Conservation (phyloP, 23 tunicate species). For the Phallusia fumigata region DNA sequence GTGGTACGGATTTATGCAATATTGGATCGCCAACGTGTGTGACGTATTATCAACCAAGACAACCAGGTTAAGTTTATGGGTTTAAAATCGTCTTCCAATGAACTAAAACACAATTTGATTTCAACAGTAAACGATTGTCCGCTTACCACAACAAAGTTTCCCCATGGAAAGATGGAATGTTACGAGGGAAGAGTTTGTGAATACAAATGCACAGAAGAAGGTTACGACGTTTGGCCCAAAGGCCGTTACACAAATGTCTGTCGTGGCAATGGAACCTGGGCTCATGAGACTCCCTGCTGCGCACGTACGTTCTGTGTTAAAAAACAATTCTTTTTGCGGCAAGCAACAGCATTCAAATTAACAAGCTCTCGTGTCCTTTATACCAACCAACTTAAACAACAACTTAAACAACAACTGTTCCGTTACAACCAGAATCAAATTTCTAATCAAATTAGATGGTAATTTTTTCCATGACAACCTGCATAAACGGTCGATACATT, state of each 20-base stretch:
- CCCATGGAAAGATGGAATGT: neutral
- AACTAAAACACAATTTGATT: neutral
- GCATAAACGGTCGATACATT: too few species aligned
- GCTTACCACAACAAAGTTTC: slow-evolving; percentile 5
- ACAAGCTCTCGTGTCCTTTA: too few species aligned
- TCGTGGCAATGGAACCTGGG: neutral
- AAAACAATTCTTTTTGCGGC: too few species aligned
- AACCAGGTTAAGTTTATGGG: neutral
- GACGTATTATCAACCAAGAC: neutral
- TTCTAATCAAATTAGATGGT: too few species aligned
- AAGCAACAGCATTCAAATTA: too few species aligned
- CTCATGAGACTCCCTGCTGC: neutral
- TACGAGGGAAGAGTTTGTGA: neutral
- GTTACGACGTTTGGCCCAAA: neutral
- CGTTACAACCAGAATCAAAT: too few species aligned
- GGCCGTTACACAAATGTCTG: neutral
- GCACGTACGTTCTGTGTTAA: neutral
- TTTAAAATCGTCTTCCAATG: neutral
- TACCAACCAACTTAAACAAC: too few species aligned
- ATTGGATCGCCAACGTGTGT: neutral
- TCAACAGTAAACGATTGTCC: neutral
- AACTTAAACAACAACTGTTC: too few species aligned
- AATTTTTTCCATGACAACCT: too few species aligned
- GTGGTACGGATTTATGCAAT: neutral
- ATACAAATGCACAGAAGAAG: neutral